A percentile compares a stretch with the other conserved stretches of the same genome.
Conservation (phyloP, 1,140 invertebrate species). For the Zaprionus ghesquierei region DNA sequence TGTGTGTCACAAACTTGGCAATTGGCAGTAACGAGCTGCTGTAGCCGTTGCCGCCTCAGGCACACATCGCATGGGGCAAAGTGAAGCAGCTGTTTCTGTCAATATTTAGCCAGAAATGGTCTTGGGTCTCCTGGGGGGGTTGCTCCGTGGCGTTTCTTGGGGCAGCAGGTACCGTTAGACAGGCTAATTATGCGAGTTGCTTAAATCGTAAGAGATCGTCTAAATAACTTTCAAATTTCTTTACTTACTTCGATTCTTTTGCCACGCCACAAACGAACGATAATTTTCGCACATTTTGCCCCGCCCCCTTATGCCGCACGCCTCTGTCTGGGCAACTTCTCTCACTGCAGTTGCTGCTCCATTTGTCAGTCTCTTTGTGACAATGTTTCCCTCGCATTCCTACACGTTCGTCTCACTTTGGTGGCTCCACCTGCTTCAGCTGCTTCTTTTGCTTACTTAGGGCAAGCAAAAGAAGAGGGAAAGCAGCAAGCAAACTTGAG, state of each 20-base stretch:
- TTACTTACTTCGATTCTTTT: background rate
- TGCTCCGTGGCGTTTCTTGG: too few species aligned
- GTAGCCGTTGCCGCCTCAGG: constrained; percentile 4
- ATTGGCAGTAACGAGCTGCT: constrained; percentile 54
- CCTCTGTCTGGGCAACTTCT: background rate
- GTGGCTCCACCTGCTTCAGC: background rate
- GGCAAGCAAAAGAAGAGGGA: background rate
- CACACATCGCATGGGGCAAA: constrained; percentile 3
- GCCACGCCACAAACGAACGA: too few species aligned
- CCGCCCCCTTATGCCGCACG: too few species aligned
- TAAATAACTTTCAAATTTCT: too few species aligned
- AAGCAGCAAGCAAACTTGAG: background rate
- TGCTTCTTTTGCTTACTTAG: background rate
- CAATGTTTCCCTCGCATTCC: background rate
- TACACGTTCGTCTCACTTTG: background rate
- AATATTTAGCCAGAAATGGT: background rate
- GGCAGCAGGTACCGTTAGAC: background rate
- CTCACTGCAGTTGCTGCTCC: background rate
- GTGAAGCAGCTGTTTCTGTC: background rate
- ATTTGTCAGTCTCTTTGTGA: constrained; percentile 21
- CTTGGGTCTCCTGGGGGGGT: background rate
- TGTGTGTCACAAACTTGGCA: constrained; percentile 22
- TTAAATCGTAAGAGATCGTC: too few species aligned
- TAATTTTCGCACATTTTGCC: background rate
- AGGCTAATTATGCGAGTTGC: background rate